Conservation (phyloP, 2,113 vertebrate genomes). For the Leptobrachium leishanense region DNA sequence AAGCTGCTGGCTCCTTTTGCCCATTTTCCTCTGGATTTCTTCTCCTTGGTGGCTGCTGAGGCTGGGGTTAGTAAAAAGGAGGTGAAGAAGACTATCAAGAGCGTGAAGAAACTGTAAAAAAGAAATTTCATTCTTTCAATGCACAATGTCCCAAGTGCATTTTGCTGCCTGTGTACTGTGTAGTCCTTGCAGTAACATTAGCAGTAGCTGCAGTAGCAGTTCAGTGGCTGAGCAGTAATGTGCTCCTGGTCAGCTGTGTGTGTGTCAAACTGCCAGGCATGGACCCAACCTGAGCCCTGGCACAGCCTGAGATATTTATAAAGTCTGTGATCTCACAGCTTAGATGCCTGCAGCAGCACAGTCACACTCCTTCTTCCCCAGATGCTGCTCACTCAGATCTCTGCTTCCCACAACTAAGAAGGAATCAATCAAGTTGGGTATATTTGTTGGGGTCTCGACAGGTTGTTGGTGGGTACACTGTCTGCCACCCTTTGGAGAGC, state of each 20-base stretch:
- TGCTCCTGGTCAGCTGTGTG: conserved; percentile 18
- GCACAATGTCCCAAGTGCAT: conserved; percentile 70
- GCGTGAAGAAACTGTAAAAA: conserved; percentile 51
- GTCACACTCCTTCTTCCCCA: neutral
- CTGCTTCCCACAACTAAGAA: neutral
- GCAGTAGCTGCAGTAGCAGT: neutral
- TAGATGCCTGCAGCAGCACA: conserved; percentile 55
- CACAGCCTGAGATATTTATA: conserved; percentile 85
- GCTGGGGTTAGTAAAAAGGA: conserved; percentile 72
- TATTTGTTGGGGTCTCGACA: neutral
- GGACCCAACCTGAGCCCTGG: conserved; percentile 51
- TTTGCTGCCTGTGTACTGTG: conserved; percentile 58
- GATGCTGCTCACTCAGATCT: conserved; percentile 12
- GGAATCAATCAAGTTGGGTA: conserved; percentile 22
- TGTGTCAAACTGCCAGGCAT: conserved; percentile 43
- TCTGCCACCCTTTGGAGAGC: conserved; percentile 26
- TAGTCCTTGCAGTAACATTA: conserved; percentile 45
- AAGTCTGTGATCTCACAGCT: conserved; percentile 83
- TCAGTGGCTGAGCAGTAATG: conserved; percentile 17
- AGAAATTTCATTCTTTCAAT: conserved; percentile 84
- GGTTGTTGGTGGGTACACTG: conserved; percentile 20
- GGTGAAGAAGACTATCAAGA: conserved; percentile 67
- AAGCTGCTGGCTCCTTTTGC: conserved; percentile 52
- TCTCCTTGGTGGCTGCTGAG: conserved; percentile 61
- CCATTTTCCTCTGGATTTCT: conserved; percentile 63